Conservation (phyloP, 2,113 vertebrate species). For the Onychostruthus taczanowskii region DNA sequence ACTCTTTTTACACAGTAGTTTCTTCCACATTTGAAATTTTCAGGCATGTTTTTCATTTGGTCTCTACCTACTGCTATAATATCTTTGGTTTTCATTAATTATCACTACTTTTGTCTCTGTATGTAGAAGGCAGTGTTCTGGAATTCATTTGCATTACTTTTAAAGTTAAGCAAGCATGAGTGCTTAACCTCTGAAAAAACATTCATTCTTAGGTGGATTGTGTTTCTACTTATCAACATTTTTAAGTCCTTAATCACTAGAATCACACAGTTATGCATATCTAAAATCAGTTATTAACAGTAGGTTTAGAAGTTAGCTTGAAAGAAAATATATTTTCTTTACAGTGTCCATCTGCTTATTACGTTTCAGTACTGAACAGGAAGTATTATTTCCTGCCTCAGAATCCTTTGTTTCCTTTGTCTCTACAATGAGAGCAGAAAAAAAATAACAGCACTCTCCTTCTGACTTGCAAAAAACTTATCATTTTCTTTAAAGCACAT, state of each 20-base stretch:
- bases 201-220: neutral
- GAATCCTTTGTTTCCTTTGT: constrained; percentile 54
- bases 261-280: neutral
- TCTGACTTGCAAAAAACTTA: neutral
- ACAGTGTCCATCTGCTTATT: constrained; percentile 10
- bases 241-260: neutral
- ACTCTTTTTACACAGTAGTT: neutral
- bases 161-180: neutral
- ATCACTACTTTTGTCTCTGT: neutral
- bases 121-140: neutral
- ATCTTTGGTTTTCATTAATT: neutral
- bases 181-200: neutral
- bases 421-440: neutral
- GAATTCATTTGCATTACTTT: neutral
- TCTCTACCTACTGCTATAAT: neutral
- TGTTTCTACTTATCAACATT: neutral
- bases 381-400: constrained; percentile 46
- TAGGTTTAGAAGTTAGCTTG: neutral
- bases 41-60: neutral
- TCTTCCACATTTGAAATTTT: neutral
- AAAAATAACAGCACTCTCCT: neutral
- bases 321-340: constrained; percentile 7
- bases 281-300: neutral
- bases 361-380: neutral
- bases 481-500: neutral